These are phyloP conservation scores for Crossaster papposus DNA, from an alignment of 53 echinoderm and acorn worm species.

Conservation along the genomic window DNA sequence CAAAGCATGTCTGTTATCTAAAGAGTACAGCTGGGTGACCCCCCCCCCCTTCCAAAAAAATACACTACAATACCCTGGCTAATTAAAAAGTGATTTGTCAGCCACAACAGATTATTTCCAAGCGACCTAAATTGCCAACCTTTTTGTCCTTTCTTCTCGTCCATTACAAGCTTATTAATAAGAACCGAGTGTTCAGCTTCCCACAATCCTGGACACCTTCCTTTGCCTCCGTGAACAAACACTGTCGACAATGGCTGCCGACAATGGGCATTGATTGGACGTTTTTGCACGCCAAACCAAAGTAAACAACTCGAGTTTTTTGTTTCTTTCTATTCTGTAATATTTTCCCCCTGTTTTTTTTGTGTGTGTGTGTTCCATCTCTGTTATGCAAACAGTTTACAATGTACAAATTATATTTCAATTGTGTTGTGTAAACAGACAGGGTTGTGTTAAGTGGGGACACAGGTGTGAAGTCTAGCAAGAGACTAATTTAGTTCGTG, in stretches of 20 bases:
- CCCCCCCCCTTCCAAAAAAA: not conserved
- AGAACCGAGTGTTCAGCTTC: conserved; percentile 32
- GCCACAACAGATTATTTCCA: conserved; percentile 2
- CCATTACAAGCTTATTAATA: conserved; percentile 15
- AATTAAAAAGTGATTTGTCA: conserved; percentile 36
- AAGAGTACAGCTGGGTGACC: not conserved
- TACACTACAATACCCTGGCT: not conserved
- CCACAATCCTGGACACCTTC: not conserved
- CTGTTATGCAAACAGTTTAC: not conserved
- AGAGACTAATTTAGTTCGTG: conserved; percentile 33
- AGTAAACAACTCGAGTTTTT: conserved; percentile 32
- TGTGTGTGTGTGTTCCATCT: not conserved
- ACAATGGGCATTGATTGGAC: not conserved
- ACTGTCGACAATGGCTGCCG: conserved; percentile 12
- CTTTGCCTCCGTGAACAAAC: conserved; percentile 41
- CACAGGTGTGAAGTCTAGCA: conserved; percentile 22
- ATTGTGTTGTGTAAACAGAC: conserved; percentile 20
- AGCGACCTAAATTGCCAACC: conserved; percentile 13
- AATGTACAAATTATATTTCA: conserved; percentile 16
- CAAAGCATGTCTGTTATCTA: no score
- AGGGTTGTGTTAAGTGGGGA: conserved; percentile 5
- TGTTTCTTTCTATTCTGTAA: not conserved
- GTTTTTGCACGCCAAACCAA: not conserved
- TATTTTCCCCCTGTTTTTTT: not conserved
- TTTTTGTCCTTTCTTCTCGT: not conserved